A percentile compares a stretch with the other conserved stretches of the same genome.
phyloP scores from a whole-genome alignment of 2,797 vertebrate species.

The Pampus argenteus region DNA sequence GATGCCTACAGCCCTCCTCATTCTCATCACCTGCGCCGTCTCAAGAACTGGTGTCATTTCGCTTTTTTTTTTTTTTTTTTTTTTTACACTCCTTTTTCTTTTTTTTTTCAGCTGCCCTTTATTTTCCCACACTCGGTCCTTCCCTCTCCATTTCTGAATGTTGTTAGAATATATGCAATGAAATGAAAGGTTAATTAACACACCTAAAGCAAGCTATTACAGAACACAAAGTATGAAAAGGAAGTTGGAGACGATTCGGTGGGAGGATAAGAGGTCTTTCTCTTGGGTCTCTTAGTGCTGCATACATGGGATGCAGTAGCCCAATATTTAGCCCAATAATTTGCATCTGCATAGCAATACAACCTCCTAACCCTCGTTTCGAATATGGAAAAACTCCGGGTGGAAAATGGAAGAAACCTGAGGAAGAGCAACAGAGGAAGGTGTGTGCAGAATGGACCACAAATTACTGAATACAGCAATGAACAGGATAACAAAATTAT shows the following conservation, averaged over 20 bases:
- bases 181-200: conserved; percentile 36
- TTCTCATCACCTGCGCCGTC: conserved; percentile 55
- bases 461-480: no score
- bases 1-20: conserved; percentile 45
- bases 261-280: conserved; percentile 27
- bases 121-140: neutral
- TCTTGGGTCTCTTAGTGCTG: neutral
- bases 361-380: no score
- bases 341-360: no score
- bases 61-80: conserved; percentile 10
- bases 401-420: no score
- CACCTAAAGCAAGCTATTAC: conserved; percentile 35
- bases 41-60: conserved; percentile 37
- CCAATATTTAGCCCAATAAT: no score
- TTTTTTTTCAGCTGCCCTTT: conserved; percentile 4
- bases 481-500: no score
- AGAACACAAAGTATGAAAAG: conserved; percentile 14
- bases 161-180: conserved; percentile 11
- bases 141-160: neutral
- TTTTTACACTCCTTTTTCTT: conserved; percentile 1
- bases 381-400: no score
- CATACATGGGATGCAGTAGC: neutral
- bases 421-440: no score
- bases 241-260: conserved; percentile 9
- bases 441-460: no score